phyloP scores from a whole-genome alignment of 2,797 vertebrate genomes.

The Tapera naevia region DNA sequence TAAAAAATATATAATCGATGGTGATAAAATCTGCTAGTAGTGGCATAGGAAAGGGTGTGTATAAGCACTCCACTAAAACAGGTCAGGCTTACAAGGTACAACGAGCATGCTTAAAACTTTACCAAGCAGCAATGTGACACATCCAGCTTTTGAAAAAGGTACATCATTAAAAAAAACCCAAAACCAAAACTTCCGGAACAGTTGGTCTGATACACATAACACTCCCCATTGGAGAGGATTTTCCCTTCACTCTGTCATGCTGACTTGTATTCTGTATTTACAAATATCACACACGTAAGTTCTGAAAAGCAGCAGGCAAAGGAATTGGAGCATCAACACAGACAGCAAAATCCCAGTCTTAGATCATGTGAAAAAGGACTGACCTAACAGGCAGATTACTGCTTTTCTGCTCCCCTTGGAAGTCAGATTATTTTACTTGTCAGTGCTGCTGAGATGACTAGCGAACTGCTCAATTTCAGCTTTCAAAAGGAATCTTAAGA shows the following conservation, averaged over 20 bases:
- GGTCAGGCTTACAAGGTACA: neutral
- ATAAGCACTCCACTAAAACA: fast-evolving
- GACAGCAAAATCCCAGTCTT: neutral
- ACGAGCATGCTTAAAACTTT: fast-evolving
- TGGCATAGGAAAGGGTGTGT: neutral
- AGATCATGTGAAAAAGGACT: fast-evolving
- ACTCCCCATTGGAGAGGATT: neutral
- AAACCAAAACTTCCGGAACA: neutral
- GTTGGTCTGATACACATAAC: neutral
- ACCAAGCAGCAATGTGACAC: neutral
- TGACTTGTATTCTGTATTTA: neutral
- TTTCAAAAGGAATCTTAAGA: neutral
- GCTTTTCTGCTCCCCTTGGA: neutral
- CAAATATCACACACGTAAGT: neutral
- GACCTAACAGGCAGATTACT: neutral
- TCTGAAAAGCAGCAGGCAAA: neutral
- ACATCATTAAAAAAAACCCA: neutral
- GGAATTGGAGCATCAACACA: neutral
- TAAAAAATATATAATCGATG: neutral
- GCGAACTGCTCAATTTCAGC: neutral
- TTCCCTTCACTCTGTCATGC: fast-evolving
- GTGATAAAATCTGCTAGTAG: neutral
- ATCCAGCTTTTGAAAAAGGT: neutral
- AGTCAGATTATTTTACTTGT: neutral
- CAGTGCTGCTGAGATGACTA: neutral